These are phyloP conservation scores for Malthinus flaveolus DNA, from an alignment of 2,888 invertebrate genomes.

Conservation along the genomic window DNA sequence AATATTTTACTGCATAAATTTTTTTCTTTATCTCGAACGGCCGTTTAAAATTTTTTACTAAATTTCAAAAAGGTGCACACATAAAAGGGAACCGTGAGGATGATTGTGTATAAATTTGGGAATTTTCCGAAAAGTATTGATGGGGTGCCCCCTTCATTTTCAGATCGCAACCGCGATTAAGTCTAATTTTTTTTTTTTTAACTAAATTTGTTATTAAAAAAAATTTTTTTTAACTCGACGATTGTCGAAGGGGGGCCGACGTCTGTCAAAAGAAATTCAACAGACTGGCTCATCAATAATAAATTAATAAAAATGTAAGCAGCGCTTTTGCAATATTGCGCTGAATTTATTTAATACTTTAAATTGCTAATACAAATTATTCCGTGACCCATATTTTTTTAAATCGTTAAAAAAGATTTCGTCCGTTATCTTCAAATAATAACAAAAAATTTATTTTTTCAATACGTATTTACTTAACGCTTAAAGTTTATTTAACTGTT, in stretches of 20 bases:
- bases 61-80: no score
- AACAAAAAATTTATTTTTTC: conserved; percentile 14
- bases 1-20: no score
- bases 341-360: conserved; percentile 26
- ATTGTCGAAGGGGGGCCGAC: neutral
- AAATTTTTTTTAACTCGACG: no score
- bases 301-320: conserved; percentile 28
- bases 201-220: no score
- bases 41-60: no score
- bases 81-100: no score
- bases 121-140: no score
- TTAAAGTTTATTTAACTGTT: conserved; percentile 25
- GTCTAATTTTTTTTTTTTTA: no score
- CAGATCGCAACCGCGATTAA: no score
- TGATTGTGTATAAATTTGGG: no score
- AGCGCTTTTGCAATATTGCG: conserved; percentile 27
- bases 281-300: conserved; percentile 21
- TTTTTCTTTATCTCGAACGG: no score
- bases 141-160: no score
- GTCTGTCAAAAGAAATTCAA: conserved; percentile 19
- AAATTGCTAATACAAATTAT: conserved; percentile 34
- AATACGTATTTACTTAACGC: neutral
- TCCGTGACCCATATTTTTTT: conserved; percentile 31
- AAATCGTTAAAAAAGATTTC: conserved; percentile 24
- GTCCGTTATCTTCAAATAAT: conserved; percentile 26